phyloP scores from a whole-genome alignment of 1,140 invertebrate genomes.

The Ectropis grisescens region DNA sequence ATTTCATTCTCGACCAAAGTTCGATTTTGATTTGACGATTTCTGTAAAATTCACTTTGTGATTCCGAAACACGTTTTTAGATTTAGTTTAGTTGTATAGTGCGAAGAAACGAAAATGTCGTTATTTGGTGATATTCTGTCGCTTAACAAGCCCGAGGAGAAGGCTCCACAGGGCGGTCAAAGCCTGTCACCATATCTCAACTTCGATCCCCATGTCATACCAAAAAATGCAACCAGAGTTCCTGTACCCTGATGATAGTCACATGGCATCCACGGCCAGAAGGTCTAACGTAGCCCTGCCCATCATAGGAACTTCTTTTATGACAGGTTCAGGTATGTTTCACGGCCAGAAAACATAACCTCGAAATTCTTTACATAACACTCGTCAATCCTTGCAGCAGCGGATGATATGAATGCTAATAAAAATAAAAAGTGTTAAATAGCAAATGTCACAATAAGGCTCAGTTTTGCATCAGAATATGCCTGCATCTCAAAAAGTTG shows the following conservation, averaged over 20 bases:
- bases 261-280: constrained; percentile 63
- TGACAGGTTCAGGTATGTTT: constrained; percentile 78
- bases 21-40: constrained; percentile 25
- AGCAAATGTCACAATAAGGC: too few species aligned
- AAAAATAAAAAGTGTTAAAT: background rate
- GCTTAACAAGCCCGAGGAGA: constrained; percentile 49
- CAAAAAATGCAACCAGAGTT: constrained; percentile 89
- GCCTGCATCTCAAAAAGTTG: too few species aligned
- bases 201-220: constrained; percentile 89
- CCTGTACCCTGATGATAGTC: constrained; percentile 86
- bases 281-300: constrained; percentile 85
- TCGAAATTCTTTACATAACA: constrained; percentile 50
- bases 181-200: constrained; percentile 93
- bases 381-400: too few species aligned
- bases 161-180: constrained; percentile 44
- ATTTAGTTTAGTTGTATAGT: constrained; percentile 45
- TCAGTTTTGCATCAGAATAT: background rate
- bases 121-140: constrained; percentile 55
- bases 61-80: constrained; percentile 31
- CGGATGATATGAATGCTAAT: constrained; percentile 1
- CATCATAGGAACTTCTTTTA: constrained; percentile 91
- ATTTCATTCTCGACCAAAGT: constrained; percentile 11
- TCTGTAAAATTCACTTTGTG: constrained; percentile 34
- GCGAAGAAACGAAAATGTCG: constrained; percentile 42
- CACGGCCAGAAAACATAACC: constrained; percentile 31